Base-by-base conservation (phyloP, 2,113 vertebrate genomes). In the Chloebia gouldiae region DNA sequence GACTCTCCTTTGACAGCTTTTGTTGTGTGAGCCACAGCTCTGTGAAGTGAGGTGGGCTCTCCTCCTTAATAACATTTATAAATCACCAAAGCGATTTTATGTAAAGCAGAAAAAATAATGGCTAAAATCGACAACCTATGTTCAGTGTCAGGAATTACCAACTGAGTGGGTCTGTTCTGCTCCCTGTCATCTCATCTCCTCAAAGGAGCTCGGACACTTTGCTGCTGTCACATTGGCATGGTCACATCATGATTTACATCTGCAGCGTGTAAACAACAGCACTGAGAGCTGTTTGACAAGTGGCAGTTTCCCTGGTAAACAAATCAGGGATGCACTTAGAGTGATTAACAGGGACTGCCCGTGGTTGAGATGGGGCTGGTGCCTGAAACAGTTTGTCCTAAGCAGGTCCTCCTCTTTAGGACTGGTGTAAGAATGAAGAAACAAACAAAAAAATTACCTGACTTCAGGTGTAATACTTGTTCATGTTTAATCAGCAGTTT, bases 241-340 rank as follows among this genome's bases (percentile, higher is more conserved):
- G 78, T 69, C 12, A 0, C 68, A 10, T 61, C 63, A 8, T 49
- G 44, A 69, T 93, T 95, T 88, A 82, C 81, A 82, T 69, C 88
- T 90, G 81, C 75, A 85, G 75, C 75, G 5, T 79, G 95, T 79
- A 88, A 92, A 85, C 81, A 90, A 2, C 65, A 76, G 70, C 40
- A 14, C 59, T 8, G 57, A 2, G 14, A 90, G 90, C 81, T 42
- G 66, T 35, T 33, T 93, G 95, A 92, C 82, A 88, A 92, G 90
- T 39, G 92, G 79, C 92, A 88, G 61, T 28, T 93, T 12, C 7
- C 2, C 85, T 86, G 69, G 95, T 85, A 82, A 93, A 94, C 85
- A 90, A 80, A 88, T 88, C 75, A 63, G 72, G 2, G 5, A 57
- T 82, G 82, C 71, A 25, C 78, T 90, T 37, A 15, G 64, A 75